These are phyloP conservation scores for Empidonax alnorum DNA, from an alignment of 2,113 vertebrate species.

Conservation along the genomic window DNA sequence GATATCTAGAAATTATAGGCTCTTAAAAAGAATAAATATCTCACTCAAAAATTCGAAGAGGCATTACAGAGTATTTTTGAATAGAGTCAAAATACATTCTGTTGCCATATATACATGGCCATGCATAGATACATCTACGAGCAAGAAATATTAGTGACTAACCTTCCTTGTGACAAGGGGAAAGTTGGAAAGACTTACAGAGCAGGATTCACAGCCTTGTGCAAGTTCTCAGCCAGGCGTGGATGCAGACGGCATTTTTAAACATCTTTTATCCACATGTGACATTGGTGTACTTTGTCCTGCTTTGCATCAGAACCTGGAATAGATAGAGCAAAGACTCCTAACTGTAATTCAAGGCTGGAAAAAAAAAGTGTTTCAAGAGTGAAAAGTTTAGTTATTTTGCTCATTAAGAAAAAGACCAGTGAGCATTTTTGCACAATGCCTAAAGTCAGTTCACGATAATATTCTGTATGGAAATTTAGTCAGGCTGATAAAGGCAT, in stretches of 20 bases:
- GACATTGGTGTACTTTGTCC: not conserved
- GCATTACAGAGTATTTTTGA: not conserved
- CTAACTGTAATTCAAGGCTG: not conserved
- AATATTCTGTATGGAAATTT: not conserved
- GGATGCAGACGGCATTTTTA: not conserved
- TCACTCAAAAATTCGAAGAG: not conserved
- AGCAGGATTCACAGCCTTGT: fast-evolving
- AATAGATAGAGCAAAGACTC: not conserved
- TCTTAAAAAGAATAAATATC: not conserved
- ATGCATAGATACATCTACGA: not conserved
- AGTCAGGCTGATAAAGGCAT: not conserved
- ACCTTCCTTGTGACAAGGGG: not conserved
- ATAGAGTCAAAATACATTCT: not conserved
- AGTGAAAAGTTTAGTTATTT: not conserved
- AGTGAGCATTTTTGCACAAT: not conserved
- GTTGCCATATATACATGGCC: not conserved
- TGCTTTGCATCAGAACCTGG: not conserved
- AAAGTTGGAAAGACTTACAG: not conserved
- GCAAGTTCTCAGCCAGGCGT: not conserved
- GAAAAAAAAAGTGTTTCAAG: not conserved
- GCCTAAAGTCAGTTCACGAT: not conserved
- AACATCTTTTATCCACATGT: not conserved
- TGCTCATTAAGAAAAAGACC: not conserved
- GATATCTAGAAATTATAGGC: fast-evolving
- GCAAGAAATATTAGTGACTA: not conserved